Evolutionary conservation across 2,113 vertebrate genomes (phyloP).

Genomic region (Hydropotes inermis): DNA sequence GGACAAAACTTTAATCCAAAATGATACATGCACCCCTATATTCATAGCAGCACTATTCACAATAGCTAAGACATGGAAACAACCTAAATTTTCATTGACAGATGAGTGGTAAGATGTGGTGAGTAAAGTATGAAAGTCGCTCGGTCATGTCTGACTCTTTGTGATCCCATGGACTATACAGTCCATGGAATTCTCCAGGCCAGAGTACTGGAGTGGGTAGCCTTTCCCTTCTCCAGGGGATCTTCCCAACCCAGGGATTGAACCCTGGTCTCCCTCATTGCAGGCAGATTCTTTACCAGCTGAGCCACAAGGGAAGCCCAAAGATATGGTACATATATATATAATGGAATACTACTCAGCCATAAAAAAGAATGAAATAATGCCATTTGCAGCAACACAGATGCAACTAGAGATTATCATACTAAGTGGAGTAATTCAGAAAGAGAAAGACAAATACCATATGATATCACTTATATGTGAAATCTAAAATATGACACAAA

Average conservation of each 20-base stretch:
- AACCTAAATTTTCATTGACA: not conserved
- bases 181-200: not conserved
- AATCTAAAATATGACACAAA: not conserved
- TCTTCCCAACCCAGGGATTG: not conserved
- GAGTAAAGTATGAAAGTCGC: not conserved
- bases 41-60: not conserved
- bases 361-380: not conserved
- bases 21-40: not conserved
- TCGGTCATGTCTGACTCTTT: not conserved
- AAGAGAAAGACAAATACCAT: not conserved
- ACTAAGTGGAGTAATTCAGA: not conserved
- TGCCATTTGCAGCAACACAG: not conserved
- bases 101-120: not conserved
- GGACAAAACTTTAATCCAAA: not conserved
- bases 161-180: not conserved
- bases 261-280: not conserved
- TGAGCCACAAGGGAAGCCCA: not conserved
- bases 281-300: not conserved
- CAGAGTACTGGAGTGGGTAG: not conserved
- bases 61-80: not conserved
- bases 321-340: not conserved
- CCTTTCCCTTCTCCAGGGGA: not conserved
- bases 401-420: not conserved
- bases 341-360: not conserved
- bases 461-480: not conserved